A percentile compares a stretch with the other conserved stretches of the same genome.
Conservation (phyloP, 1,140 invertebrate species). For the Hycleus cichorii region DNA sequence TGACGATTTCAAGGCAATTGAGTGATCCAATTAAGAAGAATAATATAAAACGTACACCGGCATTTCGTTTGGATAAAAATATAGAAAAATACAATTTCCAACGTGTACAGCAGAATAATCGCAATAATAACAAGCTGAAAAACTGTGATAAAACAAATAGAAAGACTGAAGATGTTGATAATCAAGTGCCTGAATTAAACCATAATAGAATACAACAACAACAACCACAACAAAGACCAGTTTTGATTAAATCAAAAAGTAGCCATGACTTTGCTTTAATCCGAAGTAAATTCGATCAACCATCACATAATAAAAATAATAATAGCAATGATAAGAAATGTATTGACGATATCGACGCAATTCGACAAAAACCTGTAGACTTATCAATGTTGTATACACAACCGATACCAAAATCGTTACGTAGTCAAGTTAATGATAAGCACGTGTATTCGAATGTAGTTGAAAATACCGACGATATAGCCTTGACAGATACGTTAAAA, state of each 20-base stretch:
- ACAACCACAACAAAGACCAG: conserved; percentile 12
- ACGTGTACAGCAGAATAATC: conserved; percentile 25
- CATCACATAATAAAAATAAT: not conserved
- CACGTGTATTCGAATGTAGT: conserved; percentile 27
- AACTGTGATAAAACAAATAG: conserved; percentile 21
- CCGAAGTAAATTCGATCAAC: conserved; percentile 23
- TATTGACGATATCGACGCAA: conserved; percentile 6
- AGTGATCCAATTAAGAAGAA: conserved; percentile 50
- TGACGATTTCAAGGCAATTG: conserved; percentile 43
- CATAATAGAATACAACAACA: not conserved
- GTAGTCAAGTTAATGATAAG: conserved; percentile 15
- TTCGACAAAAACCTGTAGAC: conserved; percentile 8
- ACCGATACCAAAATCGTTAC: conserved; percentile 38
- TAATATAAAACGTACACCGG: conserved; percentile 52
- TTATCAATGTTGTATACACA: conserved; percentile 38
- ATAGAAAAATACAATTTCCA: conserved; percentile 38
- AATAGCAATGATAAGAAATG: not conserved
- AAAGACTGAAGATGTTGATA: conserved; percentile 1
- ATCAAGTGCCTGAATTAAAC: not conserved
- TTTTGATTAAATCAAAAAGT: conserved; percentile 29
- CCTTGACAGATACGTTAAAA: conserved; percentile 49
- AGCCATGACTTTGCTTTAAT: conserved; percentile 28
- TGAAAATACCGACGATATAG: conserved; percentile 25
- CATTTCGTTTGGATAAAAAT: conserved; percentile 51
- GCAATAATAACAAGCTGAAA: conserved; percentile 19